A percentile compares a stretch with the other conserved stretches of the same genome.
These are phyloP conservation scores for Mesochorus sp. DNA, from an alignment of 2,888 invertebrate genomes.

Conservation along the genomic window DNA sequence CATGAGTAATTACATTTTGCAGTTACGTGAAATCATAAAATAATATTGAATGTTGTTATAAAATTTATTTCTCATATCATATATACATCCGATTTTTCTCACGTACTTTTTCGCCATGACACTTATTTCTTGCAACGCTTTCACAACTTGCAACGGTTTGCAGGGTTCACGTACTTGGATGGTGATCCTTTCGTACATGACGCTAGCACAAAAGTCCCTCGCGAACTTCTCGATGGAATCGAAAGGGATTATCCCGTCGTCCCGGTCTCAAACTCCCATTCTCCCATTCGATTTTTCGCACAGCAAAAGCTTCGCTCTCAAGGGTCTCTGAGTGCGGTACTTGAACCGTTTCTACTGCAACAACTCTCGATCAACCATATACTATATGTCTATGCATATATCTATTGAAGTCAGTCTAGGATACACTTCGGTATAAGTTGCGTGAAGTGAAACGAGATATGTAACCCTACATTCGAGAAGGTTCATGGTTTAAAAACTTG, in stretches of 20 bases:
- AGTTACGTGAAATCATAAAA: not conserved
- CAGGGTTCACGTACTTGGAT: conserved; percentile 24
- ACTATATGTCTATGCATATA: not conserved
- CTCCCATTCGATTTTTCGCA: conserved; percentile 45
- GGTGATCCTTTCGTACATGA: conserved; percentile 32
- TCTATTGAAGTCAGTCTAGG: not conserved
- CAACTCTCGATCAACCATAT: conserved; percentile 24
- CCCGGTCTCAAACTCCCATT: conserved; percentile 17
- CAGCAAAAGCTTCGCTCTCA: conserved; percentile 24
- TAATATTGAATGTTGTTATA: not conserved
- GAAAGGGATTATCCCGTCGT: conserved; percentile 36
- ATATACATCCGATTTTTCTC: conserved; percentile 3
- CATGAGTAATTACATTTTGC: too few relatives aligned
- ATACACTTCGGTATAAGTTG: not conserved
- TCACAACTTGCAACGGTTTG: conserved; percentile 11
- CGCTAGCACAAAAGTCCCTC: conserved; percentile 35
- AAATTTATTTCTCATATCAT: not conserved
- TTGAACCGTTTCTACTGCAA: conserved; percentile 33
- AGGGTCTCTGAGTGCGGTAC: conserved; percentile 20
- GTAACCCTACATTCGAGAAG: too few relatives aligned
- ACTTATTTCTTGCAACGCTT: conserved; percentile 19
- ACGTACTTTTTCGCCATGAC: not conserved
- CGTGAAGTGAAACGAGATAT: not conserved
- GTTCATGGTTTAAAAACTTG: not conserved
- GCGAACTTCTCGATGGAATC: conserved; percentile 50